Evolutionary conservation across 2,797 vertebrate species (phyloP).

Genomic region (Bucorvus abyssinicus): DNA sequence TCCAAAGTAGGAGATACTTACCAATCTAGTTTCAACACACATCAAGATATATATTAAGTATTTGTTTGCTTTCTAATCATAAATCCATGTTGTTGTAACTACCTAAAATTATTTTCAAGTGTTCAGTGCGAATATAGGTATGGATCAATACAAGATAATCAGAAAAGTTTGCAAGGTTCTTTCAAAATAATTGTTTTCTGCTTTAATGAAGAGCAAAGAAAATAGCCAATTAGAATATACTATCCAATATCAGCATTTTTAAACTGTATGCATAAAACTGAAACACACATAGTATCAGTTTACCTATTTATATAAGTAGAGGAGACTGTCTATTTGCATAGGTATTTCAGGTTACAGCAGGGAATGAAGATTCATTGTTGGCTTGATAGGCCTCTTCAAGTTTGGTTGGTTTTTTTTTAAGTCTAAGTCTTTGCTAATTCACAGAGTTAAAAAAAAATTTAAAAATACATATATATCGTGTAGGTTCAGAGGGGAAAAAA

Average conservation of each 20-base stretch:
- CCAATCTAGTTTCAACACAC: conserved; percentile 16
- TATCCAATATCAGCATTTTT: neutral
- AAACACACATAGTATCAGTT: neutral
- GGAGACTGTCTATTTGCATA: neutral
- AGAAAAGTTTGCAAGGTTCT: neutral
- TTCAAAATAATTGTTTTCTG: neutral
- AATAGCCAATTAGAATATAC: neutral
- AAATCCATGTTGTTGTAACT: conserved; percentile 10
- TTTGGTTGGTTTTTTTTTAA: neutral
- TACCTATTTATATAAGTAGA: neutral
- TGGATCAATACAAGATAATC: neutral
- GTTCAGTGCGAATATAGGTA: neutral
- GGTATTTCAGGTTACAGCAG: neutral
- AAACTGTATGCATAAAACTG: neutral
- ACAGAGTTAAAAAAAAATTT: neutral
- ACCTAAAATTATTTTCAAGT: neutral
- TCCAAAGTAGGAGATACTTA: neutral
- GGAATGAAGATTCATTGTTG: neutral
- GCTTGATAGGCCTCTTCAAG: neutral
- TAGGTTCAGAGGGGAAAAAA: neutral
- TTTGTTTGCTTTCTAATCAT: conserved; percentile 5
- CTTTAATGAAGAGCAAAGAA: neutral
- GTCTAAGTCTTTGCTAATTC: neutral
- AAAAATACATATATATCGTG: neutral
- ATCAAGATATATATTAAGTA: conserved; percentile 36